A percentile compares a stretch with the other conserved stretches of the same genome.
Evolutionary conservation across 2,888 invertebrate genomes (phyloP).

Genomic region (Ischnura elegans): DNA sequence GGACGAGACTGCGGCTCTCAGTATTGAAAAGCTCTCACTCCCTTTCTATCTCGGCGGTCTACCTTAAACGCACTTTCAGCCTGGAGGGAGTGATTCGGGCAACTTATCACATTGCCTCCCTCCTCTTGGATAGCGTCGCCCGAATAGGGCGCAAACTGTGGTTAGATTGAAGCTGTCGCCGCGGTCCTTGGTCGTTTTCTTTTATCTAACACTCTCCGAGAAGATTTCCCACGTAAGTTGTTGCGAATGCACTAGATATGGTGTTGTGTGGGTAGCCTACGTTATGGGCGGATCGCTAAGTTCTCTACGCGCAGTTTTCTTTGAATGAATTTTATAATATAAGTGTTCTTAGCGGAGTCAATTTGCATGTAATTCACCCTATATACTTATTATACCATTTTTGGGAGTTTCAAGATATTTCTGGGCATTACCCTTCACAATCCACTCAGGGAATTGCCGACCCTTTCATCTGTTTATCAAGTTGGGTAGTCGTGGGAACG

Average conservation of each 20-base stretch:
- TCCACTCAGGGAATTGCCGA: no score
- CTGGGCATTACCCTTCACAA: no score
- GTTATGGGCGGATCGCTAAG: neutral
- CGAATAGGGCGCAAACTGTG: slow-evolving; percentile 32
- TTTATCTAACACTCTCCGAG: neutral
- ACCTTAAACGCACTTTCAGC: neutral
- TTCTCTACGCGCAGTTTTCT: no score
- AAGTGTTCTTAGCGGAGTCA: no score
- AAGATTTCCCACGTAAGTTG: neutral
- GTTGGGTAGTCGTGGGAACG: no score
- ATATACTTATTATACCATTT: no score
- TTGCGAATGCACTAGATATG: neutral
- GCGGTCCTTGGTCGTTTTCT: neutral
- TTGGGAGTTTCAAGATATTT: no score
- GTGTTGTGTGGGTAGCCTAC: neutral
- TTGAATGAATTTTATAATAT: no score
- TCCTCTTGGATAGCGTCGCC: slow-evolving; percentile 49
- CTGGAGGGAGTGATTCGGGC: neutral
- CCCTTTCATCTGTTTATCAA: no score
- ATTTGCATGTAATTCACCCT: no score
- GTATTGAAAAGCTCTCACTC: neutral
- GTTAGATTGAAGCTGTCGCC: slow-evolving; percentile 36
- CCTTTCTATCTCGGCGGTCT: neutral
- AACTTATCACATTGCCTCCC: slow-evolving; percentile 44
- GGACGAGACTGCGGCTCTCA: slow-evolving; percentile 7